phyloP scores from a whole-genome alignment of 2,797 vertebrate genomes.

The Neomorphus geoffroyi region DNA sequence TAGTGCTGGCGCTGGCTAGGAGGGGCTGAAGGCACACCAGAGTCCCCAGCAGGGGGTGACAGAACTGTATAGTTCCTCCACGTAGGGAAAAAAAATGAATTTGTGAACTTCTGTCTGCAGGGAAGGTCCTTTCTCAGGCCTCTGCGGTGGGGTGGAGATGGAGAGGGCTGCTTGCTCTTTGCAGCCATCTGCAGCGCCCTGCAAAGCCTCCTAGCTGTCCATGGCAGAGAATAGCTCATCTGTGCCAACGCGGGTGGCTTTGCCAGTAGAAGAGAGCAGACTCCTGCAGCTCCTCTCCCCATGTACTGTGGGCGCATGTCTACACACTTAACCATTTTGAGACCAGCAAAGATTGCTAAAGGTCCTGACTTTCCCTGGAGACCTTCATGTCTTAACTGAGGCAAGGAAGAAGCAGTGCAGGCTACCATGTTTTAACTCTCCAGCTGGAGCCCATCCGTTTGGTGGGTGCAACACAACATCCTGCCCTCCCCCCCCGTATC shows the following conservation, averaged over 20 bases:
- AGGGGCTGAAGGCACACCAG: neutral
- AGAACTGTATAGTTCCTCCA: neutral
- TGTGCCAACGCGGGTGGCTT: neutral
- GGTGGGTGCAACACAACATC: neutral
- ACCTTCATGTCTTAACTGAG: neutral
- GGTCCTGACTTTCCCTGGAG: neutral
- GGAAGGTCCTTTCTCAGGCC: neutral
- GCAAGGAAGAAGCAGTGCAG: neutral
- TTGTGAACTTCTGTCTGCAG: neutral
- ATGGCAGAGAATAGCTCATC: fast-evolving
- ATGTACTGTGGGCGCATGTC: no score
- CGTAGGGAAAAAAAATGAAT: neutral
- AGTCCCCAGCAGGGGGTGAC: neutral
- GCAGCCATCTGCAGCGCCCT: neutral
- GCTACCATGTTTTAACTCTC: neutral
- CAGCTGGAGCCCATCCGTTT: neutral
- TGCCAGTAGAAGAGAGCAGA: neutral
- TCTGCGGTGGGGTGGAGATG: neutral
- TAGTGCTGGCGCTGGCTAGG: neutral
- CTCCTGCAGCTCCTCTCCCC: neutral
- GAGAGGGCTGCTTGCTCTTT: neutral
- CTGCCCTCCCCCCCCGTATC: no score
- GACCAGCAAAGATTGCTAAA: neutral
- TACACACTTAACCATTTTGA: neutral
- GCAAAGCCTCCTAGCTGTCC: neutral